Evolutionary conservation across 2,113 vertebrate species (phyloP).

Genomic region (Physeter macrocephalus): DNA sequence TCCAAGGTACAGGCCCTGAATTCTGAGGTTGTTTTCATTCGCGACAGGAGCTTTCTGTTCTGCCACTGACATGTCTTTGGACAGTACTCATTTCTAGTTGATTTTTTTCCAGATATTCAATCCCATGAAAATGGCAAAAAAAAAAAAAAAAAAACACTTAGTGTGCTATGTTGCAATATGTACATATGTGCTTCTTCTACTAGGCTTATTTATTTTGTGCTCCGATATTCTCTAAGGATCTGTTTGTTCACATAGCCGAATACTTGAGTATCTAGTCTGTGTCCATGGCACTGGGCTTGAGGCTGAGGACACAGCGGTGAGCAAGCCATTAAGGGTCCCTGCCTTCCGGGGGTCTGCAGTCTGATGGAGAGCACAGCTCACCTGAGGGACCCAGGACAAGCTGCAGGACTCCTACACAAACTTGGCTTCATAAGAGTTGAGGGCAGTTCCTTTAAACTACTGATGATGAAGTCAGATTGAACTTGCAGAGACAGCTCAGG

Average conservation of each 20-base stretch:
- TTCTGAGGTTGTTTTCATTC: background rate
- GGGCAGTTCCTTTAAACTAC: background rate
- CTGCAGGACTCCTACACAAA: background rate
- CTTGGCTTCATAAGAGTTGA: background rate
- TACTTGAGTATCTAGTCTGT: background rate
- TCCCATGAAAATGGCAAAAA: background rate
- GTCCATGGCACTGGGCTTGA: background rate
- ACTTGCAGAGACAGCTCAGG: background rate
- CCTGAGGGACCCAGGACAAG: background rate
- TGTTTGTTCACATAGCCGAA: background rate
- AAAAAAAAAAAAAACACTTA: background rate
- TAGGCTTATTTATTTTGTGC: background rate
- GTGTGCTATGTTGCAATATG: fast-evolving
- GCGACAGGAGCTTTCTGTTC: background rate
- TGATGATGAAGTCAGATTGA: background rate
- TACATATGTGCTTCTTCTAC: background rate
- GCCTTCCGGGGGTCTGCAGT: background rate
- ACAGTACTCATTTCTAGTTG: background rate
- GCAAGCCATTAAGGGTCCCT: no score
- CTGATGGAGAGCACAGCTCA: no score
- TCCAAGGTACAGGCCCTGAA: background rate
- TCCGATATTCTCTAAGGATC: background rate
- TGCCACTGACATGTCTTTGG: background rate
- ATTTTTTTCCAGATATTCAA: background rate
- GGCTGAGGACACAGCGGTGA: background rate